These are phyloP conservation scores for Branchinecta lindahli DNA, from an alignment of 1,140 invertebrate species.

Conservation along the genomic window DNA sequence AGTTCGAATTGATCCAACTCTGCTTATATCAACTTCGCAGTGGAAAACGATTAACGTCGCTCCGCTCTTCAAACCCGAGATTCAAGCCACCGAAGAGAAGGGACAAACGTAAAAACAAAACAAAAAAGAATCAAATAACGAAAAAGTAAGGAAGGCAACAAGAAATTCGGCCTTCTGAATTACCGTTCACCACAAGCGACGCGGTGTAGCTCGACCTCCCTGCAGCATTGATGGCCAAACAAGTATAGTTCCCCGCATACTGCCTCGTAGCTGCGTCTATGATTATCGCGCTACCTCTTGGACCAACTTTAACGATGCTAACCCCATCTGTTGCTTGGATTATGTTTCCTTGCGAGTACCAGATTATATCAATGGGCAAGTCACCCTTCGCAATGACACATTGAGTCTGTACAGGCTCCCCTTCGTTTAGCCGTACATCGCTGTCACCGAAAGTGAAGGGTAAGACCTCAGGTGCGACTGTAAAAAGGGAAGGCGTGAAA, in stretches of 20 bases:
- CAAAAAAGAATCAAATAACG: too few relatives aligned
- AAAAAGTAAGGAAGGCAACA: not conserved
- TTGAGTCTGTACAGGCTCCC: too few relatives aligned
- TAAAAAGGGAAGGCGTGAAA: too few relatives aligned
- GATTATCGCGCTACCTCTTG: conserved; percentile 30
- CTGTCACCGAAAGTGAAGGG: conserved; percentile 41
- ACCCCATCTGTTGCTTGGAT: conserved; percentile 35
- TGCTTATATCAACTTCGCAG: too few relatives aligned
- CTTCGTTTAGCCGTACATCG: conserved; percentile 22
- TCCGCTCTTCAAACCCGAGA: too few relatives aligned
- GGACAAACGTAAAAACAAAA: too few relatives aligned
- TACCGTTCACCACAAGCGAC: conserved; percentile 32
- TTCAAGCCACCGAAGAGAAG: too few relatives aligned
- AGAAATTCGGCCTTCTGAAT: conserved; percentile 15
- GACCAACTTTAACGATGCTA: conserved; percentile 23
- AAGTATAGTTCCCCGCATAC: conserved; percentile 57
- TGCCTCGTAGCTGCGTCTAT: conserved; percentile 31
- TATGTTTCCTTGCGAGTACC: conserved; percentile 28
- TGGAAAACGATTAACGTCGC: too few relatives aligned
- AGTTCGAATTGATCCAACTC: too few relatives aligned
- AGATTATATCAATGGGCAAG: conserved; percentile 40
- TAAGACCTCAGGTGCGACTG: conserved; percentile 45
- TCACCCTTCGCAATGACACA: conserved; percentile 49
- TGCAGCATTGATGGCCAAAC: conserved; percentile 48
- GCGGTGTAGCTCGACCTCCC: conserved; percentile 43